Conservation (phyloP, 2,888 invertebrate species). For the Dione juno region DNA sequence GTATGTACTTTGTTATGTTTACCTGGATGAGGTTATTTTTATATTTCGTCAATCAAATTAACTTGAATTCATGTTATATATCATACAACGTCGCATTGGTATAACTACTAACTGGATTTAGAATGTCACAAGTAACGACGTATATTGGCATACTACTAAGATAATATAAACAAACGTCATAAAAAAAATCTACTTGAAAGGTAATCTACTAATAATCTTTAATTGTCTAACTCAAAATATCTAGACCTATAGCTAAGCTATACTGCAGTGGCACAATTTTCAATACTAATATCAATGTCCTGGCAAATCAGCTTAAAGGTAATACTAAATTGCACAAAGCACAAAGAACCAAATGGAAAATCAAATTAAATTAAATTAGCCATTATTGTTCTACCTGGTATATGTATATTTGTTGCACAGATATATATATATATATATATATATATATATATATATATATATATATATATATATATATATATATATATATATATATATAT, state of each 20-base stretch:
- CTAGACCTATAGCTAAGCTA: background rate
- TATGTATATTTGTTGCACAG: background rate
- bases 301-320: conserved; percentile 78
- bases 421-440: background rate
- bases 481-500: no score
- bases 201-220: background rate
- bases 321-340: conserved; percentile 59
- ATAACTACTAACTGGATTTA: no score
- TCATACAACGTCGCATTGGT: no score
- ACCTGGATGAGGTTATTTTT: background rate
- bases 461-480: no score
- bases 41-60: background rate
- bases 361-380: conserved; percentile 1
- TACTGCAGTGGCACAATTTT: conserved; percentile 16
- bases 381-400: conserved; percentile 1
- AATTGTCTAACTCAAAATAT: background rate
- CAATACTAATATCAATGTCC: conserved; percentile 59
- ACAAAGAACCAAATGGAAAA: conserved; percentile 30
- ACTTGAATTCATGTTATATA: no score
- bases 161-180: background rate
- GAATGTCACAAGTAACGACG: background rate
- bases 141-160: background rate
- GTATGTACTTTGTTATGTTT: background rate
- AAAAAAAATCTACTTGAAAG: background rate
- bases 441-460: no score